Percentiles rank a stretch among this genome's conserved stretches.
Conservation (phyloP, 2,888 invertebrate genomes). For the Volucella zonaria region DNA sequence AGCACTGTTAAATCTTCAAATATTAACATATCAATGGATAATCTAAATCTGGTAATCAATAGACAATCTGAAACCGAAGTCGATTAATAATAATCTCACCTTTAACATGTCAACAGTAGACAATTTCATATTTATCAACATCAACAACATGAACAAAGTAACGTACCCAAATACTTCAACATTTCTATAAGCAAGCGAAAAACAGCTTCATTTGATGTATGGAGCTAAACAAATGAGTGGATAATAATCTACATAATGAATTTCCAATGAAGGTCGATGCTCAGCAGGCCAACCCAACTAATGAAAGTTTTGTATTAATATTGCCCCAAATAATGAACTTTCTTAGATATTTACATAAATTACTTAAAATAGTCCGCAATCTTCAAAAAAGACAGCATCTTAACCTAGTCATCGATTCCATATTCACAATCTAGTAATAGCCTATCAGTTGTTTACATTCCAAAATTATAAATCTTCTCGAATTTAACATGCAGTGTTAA, state of each 20-base stretch:
- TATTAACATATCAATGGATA: conserved; percentile 29
- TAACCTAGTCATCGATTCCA: neutral
- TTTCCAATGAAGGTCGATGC: conserved; percentile 34
- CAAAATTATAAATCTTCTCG: neutral
- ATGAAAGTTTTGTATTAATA: conserved; percentile 25
- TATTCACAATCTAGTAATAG: neutral
- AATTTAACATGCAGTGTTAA: neutral
- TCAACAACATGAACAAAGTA: neutral
- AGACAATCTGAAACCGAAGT: conserved; percentile 4
- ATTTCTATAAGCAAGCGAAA: neutral
- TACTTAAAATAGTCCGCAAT: neutral
- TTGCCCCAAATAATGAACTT: conserved; percentile 5
- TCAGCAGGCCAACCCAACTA: neutral
- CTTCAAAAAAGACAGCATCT: neutral
- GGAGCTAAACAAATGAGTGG: neutral
- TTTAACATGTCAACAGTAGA: neutral
- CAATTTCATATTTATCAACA: neutral
- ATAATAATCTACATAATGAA: conserved; percentile 25
- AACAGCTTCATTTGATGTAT: conserved; percentile 29
- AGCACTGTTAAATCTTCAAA: neutral
- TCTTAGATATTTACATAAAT: neutral
- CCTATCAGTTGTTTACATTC: conserved; percentile 5
- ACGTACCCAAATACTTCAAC: neutral
- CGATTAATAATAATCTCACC: neutral
- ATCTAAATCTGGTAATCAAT: conserved; percentile 14